phyloP scores from a whole-genome alignment of 2,888 invertebrate species.

The Keiferia lycopersicella region DNA sequence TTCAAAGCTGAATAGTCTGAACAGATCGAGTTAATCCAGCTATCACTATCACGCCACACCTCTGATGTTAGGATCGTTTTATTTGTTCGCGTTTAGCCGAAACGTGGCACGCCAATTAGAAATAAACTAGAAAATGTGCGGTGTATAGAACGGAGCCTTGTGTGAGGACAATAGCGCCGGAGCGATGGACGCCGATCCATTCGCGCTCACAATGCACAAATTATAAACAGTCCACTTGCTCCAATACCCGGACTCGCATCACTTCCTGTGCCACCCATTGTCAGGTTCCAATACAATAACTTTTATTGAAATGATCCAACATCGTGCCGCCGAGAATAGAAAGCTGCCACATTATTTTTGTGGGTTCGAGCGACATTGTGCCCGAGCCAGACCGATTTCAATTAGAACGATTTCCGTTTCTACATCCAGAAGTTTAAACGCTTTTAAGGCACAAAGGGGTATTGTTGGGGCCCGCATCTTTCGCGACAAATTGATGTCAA shows the following conservation, averaged over 20 bases:
- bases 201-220: slow-evolving; percentile 73
- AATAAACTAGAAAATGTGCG: slow-evolving; percentile 46
- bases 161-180: slow-evolving; percentile 54
- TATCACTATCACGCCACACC: slow-evolving; percentile 34
- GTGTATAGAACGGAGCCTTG: slow-evolving; percentile 32
- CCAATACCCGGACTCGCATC: slow-evolving; percentile 72
- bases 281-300: slow-evolving; percentile 78
- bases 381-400: slow-evolving; percentile 64
- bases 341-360: slow-evolving; percentile 65
- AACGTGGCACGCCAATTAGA: slow-evolving; percentile 70
- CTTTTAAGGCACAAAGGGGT: slow-evolving; percentile 41
- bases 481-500: slow-evolving; percentile 64
- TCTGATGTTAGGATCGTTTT: slow-evolving; percentile 30
- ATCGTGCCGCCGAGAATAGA: slow-evolving; percentile 59
- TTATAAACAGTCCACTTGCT: slow-evolving; percentile 81
- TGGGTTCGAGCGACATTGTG: slow-evolving; percentile 69
- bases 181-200: slow-evolving; percentile 67
- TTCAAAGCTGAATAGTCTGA: slow-evolving; percentile 23
- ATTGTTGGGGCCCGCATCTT: slow-evolving; percentile 34
- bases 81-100: slow-evolving; percentile 42
- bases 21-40: slow-evolving; percentile 32
- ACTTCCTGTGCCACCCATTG: slow-evolving; percentile 77
- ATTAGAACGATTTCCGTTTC: slow-evolving; percentile 72
- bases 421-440: slow-evolving; percentile 61
- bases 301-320: slow-evolving; percentile 79